These are phyloP conservation scores for Sebastes schlegelii DNA, from an alignment of 2,113 vertebrate genomes.

Conservation along the genomic window DNA sequence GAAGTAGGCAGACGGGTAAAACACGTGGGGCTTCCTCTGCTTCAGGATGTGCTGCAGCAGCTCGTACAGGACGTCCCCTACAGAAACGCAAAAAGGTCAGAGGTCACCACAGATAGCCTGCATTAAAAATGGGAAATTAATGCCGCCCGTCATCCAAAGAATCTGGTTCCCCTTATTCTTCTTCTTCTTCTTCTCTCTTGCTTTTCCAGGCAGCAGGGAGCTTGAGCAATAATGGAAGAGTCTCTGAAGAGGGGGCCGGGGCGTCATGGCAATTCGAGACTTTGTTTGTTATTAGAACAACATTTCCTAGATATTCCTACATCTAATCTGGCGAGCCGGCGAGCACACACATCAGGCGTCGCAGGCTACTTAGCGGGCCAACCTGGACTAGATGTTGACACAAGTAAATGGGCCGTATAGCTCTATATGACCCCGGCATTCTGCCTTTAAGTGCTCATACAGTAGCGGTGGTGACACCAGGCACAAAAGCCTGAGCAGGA, in stretches of 20 bases:
- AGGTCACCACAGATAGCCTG: constrained; percentile 20
- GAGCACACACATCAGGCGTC: neutral
- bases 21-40: constrained; percentile 90
- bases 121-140: constrained; percentile 9
- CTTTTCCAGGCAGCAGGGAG: constrained; percentile 38
- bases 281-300: constrained; percentile 9
- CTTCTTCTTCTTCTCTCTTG: constrained; percentile 23
- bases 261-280: neutral
- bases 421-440: constrained; percentile 1
- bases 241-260: neutral
- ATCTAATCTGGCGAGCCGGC: neutral
- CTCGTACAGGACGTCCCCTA: constrained; percentile 98
- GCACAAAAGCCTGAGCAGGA: constrained; percentile 48
- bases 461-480: constrained; percentile 2
- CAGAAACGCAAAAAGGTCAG: constrained; percentile 41
- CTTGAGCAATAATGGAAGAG: constrained; percentile 60
- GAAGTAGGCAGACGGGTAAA: constrained; percentile 92
- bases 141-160: neutral
- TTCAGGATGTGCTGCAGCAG: constrained; percentile 98
- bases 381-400: constrained; percentile 25
- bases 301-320: constrained; percentile 15
- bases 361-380: no score
- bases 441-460: constrained; percentile 29
- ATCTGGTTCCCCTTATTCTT: neutral
- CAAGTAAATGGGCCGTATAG: constrained; percentile 21